Evolutionary conservation across 2,113 vertebrate species (phyloP).

Genomic region (Accipiter cooperii): DNA sequence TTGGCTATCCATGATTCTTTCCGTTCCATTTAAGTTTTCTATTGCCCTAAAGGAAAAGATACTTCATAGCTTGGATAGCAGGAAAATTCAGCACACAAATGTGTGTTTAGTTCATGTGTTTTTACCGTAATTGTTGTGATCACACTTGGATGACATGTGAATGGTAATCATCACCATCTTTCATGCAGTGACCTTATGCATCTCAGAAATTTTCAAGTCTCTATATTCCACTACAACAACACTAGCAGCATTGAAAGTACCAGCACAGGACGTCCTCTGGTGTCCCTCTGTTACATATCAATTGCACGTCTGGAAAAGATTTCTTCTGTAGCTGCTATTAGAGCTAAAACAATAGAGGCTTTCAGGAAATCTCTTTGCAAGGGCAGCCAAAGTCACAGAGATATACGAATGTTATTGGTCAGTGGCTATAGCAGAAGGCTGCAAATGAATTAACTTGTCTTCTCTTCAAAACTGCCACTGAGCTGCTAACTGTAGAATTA

Average conservation of each 20-base stretch:
- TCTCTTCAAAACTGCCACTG: background rate
- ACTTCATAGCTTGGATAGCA: background rate
- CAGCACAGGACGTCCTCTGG: fast-evolving
- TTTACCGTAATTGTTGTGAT: background rate
- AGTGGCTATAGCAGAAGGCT: background rate
- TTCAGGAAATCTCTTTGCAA: background rate
- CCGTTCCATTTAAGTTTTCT: background rate
- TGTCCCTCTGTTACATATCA: background rate
- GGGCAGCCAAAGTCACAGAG: background rate
- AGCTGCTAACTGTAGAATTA: background rate
- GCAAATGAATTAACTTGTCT: background rate
- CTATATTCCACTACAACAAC: background rate
- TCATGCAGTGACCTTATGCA: background rate
- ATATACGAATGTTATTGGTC: background rate
- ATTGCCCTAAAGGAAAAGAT: background rate
- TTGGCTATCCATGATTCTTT: background rate
- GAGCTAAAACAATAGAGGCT: background rate
- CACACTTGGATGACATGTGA: background rate
- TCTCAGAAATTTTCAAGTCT: background rate
- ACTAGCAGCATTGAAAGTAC: background rate
- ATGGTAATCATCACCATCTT: background rate
- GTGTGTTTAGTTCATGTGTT: background rate
- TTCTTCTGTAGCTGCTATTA: background rate
- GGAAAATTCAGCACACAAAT: background rate
- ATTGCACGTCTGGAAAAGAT: background rate